Evolutionary conservation across 1,140 invertebrate species (phyloP), one percentile per base, ranked within the genome.

Genomic region (Euura lappo): DNA sequence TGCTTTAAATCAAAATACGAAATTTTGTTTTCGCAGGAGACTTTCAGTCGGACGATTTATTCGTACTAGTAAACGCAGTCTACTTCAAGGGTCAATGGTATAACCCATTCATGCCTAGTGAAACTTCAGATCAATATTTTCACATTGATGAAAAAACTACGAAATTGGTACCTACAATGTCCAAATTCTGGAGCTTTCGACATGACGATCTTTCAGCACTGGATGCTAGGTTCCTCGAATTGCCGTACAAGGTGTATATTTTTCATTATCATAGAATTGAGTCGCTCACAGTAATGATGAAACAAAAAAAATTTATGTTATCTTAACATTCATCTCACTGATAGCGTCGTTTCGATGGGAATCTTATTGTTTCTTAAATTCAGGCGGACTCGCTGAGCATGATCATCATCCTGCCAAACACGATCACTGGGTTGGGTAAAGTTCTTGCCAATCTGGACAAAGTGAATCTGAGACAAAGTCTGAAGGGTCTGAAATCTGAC

Each of bases 11-110:
- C 28, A 1, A 28, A 28, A 28, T 28, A 1, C 28, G 28, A 28
- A 1, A 28, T 28, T 28, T 28, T 28, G 28, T 28, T 28, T 46
- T 78, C 87, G 44, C 83, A 78, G 91, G 85, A 74, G 84, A 82
- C 74, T 78, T 94, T 0, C 75, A 84, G 73, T 44, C 64, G 3
- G 72, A 81, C 45, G 92, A 91, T 75, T 88, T 86, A 45, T 77
- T 96, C 65, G 91, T 97, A 10, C 89, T 97, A 1, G 89, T 95
- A 0, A 97, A 97, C 82, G 95, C 95, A 1, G 89, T 97, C 7
- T 96, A 96, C 81, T 97, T 97, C 85, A 96, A 96, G 87, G 95
- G 94, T 6, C 87, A 91, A 46, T 97, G 96, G 96, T 89, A 89
- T 66, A 79, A 88, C 0, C 89, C 91, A 44, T 97, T 97, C 75